These are phyloP conservation scores for Drosophila oshimai DNA, from an alignment of 1,140 invertebrate genomes.

Conservation along the genomic window DNA sequence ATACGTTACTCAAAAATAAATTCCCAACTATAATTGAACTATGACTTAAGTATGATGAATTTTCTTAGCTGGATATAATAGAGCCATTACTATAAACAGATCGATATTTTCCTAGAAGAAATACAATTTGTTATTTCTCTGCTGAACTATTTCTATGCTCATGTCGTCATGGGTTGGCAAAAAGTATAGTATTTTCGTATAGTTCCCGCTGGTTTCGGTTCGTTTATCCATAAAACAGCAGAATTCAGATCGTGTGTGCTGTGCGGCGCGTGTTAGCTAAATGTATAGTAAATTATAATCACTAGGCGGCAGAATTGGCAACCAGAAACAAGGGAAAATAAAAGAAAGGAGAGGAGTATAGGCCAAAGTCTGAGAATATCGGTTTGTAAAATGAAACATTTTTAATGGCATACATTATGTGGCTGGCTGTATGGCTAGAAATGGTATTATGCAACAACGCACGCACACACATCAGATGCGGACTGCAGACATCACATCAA, in stretches of 20 bases:
- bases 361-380: constrained; percentile 10
- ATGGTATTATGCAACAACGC: constrained; percentile 78
- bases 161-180: constrained; percentile 64
- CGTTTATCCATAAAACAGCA: constrained; percentile 26
- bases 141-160: constrained; percentile 53
- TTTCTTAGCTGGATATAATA: too few species aligned
- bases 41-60: too few species aligned
- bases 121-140: background rate
- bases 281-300: constrained; percentile 24
- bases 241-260: constrained; percentile 15
- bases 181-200: constrained; percentile 14
- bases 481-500: constrained; percentile 54
- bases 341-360: constrained; percentile 10
- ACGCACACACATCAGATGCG: constrained; percentile 34
- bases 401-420: constrained; percentile 56
- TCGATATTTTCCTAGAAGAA: background rate
- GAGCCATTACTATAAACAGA: too few species aligned
- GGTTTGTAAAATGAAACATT: constrained; percentile 52
- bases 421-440: constrained; percentile 55
- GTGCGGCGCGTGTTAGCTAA: constrained; percentile 10
- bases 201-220: constrained; percentile 31
- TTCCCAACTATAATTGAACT: constrained; percentile 5
- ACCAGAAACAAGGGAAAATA: background rate
- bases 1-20: too few species aligned
- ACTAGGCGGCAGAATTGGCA: constrained; percentile 18